A percentile compares a stretch with the other conserved stretches of the same genome.
Conservation (phyloP, 2,113 vertebrate species). For the Oxygymnocypris stewartii region DNA sequence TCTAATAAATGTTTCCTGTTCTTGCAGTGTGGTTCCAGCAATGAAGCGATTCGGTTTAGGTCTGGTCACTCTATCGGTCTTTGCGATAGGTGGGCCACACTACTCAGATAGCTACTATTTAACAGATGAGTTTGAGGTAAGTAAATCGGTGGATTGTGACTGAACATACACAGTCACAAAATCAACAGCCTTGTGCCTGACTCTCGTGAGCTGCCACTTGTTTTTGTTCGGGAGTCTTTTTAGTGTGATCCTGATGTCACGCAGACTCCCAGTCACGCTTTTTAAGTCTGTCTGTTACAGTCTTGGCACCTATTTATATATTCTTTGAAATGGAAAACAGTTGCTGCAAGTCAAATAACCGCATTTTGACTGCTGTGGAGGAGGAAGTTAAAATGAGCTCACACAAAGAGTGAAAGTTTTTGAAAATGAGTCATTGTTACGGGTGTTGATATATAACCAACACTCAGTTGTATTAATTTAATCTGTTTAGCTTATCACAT, state of each 20-base stretch:
- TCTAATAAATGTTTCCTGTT: background rate
- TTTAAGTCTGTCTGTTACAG: background rate
- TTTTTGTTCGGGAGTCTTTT: background rate
- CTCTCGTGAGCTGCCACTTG: background rate
- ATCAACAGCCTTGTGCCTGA: background rate
- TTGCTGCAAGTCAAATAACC: background rate
- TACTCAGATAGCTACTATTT: constrained; percentile 85
- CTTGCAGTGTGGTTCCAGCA: constrained; percentile 82
- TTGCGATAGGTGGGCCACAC: constrained; percentile 81
- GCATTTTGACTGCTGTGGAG: background rate
- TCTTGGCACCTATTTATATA: constrained; percentile 10
- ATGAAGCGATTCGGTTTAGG: constrained; percentile 87
- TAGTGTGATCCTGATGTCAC: background rate
- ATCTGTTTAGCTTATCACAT: background rate
- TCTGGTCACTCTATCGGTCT: constrained; percentile 82
- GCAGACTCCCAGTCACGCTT: background rate
- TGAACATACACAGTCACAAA: background rate
- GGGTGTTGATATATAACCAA: background rate
- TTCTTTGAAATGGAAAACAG: background rate
- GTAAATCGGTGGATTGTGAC: constrained; percentile 52
- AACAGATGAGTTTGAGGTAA: constrained; percentile 88
- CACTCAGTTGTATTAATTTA: background rate
- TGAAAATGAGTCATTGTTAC: background rate
- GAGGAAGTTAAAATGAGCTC: background rate
- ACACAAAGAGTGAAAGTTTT: background rate